Conservation (phyloP, 2,888 invertebrate genomes). For the Eupithecia subumbrata region DNA sequence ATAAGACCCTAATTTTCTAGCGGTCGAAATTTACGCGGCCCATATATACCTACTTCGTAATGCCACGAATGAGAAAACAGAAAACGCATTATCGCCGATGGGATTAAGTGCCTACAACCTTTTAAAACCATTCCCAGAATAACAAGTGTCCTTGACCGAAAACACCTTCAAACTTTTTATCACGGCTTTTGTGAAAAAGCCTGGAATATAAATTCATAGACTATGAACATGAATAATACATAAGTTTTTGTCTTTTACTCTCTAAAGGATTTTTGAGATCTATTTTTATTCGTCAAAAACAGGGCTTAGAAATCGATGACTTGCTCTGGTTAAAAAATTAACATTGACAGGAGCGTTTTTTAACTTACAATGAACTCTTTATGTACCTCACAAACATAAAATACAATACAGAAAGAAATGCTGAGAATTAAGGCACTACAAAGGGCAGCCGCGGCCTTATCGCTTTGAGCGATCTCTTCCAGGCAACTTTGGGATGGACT, state of each 20-base stretch:
- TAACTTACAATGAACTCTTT: background rate
- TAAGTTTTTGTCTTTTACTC: slow-evolving; percentile 11
- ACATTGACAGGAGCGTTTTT: background rate
- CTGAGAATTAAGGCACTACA: too few relatives aligned
- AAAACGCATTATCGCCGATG: slow-evolving; percentile 43
- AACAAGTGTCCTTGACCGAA: slow-evolving; percentile 9
- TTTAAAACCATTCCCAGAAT: slow-evolving; percentile 5
- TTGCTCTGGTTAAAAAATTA: background rate
- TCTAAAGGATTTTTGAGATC: slow-evolving; percentile 1
- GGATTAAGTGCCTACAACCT: slow-evolving; percentile 2
- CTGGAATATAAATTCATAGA: slow-evolving; percentile 15
- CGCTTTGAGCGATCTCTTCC: too few relatives aligned
- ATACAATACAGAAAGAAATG: too few relatives aligned
- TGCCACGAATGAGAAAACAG: slow-evolving; percentile 47
- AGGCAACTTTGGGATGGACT: too few relatives aligned
- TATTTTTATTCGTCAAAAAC: background rate
- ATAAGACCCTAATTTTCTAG: slow-evolving; percentile 67
- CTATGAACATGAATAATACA: slow-evolving; percentile 16
- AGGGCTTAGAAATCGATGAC: background rate
- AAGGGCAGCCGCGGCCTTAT: too few relatives aligned
- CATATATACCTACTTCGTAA: slow-evolving; percentile 43
- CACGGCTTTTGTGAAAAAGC: slow-evolving; percentile 14
- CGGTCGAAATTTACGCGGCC: slow-evolving; percentile 59
- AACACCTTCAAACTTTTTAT: slow-evolving; percentile 16
- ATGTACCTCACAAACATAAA: too few relatives aligned